Evolutionary conservation across 2,113 vertebrate genomes (phyloP).

Genomic region (Narcine bancroftii): DNA sequence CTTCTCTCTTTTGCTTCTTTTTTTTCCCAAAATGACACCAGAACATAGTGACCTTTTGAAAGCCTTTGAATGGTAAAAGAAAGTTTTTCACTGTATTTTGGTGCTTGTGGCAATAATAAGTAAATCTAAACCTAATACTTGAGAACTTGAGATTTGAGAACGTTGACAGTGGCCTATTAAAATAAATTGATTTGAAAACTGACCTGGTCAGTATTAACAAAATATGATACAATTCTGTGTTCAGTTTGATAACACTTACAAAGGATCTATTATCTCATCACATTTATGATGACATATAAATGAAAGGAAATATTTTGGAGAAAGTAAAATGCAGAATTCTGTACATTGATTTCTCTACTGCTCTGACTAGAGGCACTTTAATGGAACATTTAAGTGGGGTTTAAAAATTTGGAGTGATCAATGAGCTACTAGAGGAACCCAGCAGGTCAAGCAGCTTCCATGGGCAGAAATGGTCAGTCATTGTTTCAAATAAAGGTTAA

Average conservation of each 20-base stretch:
- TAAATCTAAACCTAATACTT: no score
- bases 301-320: not conserved
- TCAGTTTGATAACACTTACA: not conserved
- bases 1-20: no score
- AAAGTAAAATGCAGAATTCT: not conserved
- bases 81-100: no score
- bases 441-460: no score
- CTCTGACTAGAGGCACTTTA: not conserved
- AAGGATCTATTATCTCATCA: not conserved
- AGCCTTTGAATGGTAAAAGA: no score
- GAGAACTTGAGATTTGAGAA: not conserved
- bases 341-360: not conserved
- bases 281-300: not conserved
- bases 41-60: no score
- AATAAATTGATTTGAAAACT: not conserved
- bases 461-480: no score
- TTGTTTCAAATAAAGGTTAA: no score
- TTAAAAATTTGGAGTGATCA: no score
- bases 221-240: not conserved
- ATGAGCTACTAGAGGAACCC: no score
- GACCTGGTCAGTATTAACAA: not conserved
- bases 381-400: not conserved
- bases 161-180: not conserved
- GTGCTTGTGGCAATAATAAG: no score
- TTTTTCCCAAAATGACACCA: no score